Percentiles rank a stretch among this genome's conserved stretches.
phyloP scores from a whole-genome alignment of 2,113 vertebrate genomes.

The Chionodraco myersi region DNA sequence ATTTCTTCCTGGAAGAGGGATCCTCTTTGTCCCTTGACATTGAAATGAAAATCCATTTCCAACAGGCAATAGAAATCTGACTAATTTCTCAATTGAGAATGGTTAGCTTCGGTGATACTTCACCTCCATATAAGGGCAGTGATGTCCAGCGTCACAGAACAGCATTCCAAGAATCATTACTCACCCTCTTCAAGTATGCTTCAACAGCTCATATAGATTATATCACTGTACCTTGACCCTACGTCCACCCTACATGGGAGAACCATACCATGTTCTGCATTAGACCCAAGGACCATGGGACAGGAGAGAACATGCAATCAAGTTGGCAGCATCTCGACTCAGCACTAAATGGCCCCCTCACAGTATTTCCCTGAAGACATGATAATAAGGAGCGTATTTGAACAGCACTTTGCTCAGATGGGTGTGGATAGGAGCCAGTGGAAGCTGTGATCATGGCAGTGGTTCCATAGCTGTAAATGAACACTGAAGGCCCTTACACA shows the following conservation, averaged over 20 bases:
- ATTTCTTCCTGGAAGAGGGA: not conserved
- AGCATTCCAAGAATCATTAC: not conserved
- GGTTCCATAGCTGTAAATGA: slow-evolving; percentile 42
- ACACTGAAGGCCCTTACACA: slow-evolving; percentile 12
- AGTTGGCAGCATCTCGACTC: slow-evolving; percentile 18
- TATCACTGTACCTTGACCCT: not conserved
- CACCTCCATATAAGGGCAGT: not conserved
- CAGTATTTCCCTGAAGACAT: slow-evolving; percentile 22
- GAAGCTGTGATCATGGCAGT: slow-evolving; percentile 35
- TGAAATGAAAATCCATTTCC: not conserved
- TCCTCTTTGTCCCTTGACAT: not conserved
- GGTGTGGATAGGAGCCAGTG: slow-evolving; percentile 53
- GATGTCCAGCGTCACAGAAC: not conserved
- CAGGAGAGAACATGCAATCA: not conserved
- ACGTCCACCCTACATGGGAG: not conserved
- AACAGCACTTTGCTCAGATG: slow-evolving; percentile 50
- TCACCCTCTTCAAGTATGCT: not conserved
- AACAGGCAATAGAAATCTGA: no score
- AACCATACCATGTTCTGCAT: not conserved
- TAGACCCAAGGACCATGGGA: not conserved
- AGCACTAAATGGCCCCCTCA: slow-evolving; percentile 14
- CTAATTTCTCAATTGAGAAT: not conserved
- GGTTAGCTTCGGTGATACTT: no score
- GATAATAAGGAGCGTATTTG: slow-evolving; percentile 57
- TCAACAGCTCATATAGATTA: not conserved